phyloP scores from a whole-genome alignment of 2,888 invertebrate species.

The Amblyteles armatorius region DNA sequence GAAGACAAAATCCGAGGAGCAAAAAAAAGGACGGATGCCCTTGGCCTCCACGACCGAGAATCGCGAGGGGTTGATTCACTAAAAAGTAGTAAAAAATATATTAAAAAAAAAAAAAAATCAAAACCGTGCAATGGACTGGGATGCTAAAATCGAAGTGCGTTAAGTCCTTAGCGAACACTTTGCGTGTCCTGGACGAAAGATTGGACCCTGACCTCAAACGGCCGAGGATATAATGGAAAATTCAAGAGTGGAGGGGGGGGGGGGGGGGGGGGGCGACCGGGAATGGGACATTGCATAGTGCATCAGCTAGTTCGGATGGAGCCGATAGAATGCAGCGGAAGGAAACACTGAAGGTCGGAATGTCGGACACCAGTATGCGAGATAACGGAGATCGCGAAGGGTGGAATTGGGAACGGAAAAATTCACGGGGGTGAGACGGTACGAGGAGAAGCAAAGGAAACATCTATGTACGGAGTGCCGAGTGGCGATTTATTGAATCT shows the following conservation, averaged over 20 bases:
- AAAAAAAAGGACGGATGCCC: neutral
- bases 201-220: slow-evolving; percentile 55
- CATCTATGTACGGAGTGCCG: neutral
- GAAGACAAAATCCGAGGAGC: neutral
- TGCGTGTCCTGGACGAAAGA: slow-evolving; percentile 26
- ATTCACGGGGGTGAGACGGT: neutral
- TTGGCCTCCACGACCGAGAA: neutral
- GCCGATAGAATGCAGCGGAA: slow-evolving; percentile 26
- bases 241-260: slow-evolving; percentile 18
- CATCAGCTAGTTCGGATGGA: slow-evolving; percentile 6
- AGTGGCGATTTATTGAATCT: neutral
- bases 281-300: slow-evolving; percentile 29
- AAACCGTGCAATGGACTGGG: neutral
- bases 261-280: neutral
- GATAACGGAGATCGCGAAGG: slow-evolving; percentile 19
- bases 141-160: slow-evolving; percentile 23
- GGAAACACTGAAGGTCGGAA: slow-evolving; percentile 39
- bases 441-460: neutral
- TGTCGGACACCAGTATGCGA: slow-evolving; percentile 12
- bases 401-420: neutral
- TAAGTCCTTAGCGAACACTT: slow-evolving; percentile 31
- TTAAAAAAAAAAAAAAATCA: neutral
- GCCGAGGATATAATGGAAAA: slow-evolving; percentile 47
- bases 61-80: neutral
- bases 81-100: neutral